Evolutionary conservation across 2,113 vertebrate species (phyloP), one percentile per base, ranked within the genome.

Genomic region (Gobius niger): DNA sequence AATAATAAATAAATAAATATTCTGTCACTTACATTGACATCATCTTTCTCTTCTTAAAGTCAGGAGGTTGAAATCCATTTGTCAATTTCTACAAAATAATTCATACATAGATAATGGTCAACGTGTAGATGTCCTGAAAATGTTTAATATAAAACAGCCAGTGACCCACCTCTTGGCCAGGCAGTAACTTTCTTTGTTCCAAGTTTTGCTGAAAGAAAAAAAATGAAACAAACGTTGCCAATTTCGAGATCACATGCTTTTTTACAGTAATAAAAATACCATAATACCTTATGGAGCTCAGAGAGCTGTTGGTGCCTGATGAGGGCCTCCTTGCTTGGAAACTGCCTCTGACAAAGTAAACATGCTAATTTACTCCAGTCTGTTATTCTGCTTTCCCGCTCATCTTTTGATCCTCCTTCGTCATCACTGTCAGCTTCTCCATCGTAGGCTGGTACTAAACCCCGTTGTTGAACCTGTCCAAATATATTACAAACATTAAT

Each of bases 281-380:
- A 18, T 72, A 40, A 78, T 67, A 97, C 96, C 92, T 96, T 95
- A 76, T 97, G 96, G 6, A 97, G 93, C 62, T 95, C 95, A 0
- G 95, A 96, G 46, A 97, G 94, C 91, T 96, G 95, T 87, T 96
- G 95, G 81, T 97, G 96, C 34, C 95, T 86, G 72, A 95, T 93
- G 5, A 96, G 93, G 0, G 95, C 94, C 65, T 96, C 96, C 76
- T 96, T 97, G 89, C 94, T 96, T 67, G 96, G 95, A 70, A 97
- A 97, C 87, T 96, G 95, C 68, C 96, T 92, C 66, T 95, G 89
- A 82, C 96, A 97, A 19, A 97, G 92, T 61, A 97, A 87, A 82
- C 96, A 97, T 16, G 95, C 95, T 85, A 97, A 85, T 73, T 97
- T 97, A 67, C 90, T 91, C 96, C 96, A 97, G 90, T 96, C 95